Evolutionary conservation across 2,888 invertebrate species (phyloP).

Genomic region (Dusona sp.): DNA sequence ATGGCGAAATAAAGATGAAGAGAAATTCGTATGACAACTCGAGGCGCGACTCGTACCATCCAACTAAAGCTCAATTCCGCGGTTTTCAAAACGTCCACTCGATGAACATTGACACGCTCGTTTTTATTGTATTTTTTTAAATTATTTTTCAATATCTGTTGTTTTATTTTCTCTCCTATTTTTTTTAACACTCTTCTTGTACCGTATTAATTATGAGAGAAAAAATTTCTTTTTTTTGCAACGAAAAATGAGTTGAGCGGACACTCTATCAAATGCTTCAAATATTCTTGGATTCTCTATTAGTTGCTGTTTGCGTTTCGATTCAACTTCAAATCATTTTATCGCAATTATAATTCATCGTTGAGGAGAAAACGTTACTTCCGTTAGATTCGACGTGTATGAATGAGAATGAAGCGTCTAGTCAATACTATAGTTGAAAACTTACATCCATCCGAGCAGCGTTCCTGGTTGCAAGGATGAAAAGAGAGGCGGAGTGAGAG

Average conservation of each 20-base stretch:
- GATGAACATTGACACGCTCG: not conserved
- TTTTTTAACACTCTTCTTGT: not conserved
- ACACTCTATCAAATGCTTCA: not conserved
- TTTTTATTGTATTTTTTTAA: not conserved
- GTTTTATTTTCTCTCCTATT: not conserved
- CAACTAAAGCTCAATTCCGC: conserved; percentile 21
- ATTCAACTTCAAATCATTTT: conserved; percentile 10
- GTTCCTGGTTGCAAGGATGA: conserved; percentile 11
- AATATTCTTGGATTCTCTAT: not conserved
- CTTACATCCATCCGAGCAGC: not conserved
- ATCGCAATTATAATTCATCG: conserved; percentile 51
- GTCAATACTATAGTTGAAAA: conserved; percentile 24
- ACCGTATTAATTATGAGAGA: not conserved
- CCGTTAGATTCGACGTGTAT: conserved; percentile 54
- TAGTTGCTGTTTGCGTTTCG: not conserved
- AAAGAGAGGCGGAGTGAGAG: not conserved
- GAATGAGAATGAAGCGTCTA: conserved; percentile 62
- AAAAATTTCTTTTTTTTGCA: not conserved
- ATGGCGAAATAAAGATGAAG: conserved; percentile 4
- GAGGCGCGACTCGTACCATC: conserved; percentile 34
- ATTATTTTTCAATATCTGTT: not conserved
- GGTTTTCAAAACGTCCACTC: conserved; percentile 28
- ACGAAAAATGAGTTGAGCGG: not conserved
- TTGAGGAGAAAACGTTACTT: conserved; percentile 60
- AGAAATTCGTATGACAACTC: conserved; percentile 49